Evolutionary conservation across 1,140 invertebrate genomes (phyloP), one percentile per base, ranked within the genome.

Genomic region (Eubasilissa regina): DNA sequence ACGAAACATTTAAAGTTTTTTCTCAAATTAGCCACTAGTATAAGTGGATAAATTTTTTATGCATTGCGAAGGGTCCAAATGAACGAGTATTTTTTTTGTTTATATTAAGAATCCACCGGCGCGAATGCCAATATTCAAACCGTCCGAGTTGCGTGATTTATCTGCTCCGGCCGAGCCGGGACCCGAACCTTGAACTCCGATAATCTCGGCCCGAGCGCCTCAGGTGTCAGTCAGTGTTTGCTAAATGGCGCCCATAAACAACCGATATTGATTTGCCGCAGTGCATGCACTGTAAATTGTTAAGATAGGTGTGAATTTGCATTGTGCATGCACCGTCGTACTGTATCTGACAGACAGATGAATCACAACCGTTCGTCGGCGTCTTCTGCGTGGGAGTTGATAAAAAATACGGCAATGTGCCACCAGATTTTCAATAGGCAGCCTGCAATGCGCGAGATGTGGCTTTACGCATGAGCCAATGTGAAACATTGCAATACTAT

Each of bases 161-260:
- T 64, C 60, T 43, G 35, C 60, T 35, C 19, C 60, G 11, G 48
- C 19, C 35, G 10, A 35, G 60, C 60, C 25, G 21, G 25, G 17
- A 13, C 19, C 13, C 60, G 60, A 64, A 64, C 60, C 35, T 43
- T 64, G 60, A 64, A 64, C 60, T 8, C 60, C 11, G n/a, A 51
- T 64, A 13, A 64, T 64, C 35, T 58, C 15, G 55, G 8, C n/a
- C 21, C 17, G 55, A 58, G 1, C 17, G 35, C 35, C 60, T 64
- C 60, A 25, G 60, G 60, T 64, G 60, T 64, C 60, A 62, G 58
- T 62, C 58, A 64, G 35, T 64, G 25, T 64, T 64, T 25, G 60
- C 35, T 64, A 64, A 58, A 64, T 64, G 21, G 60, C 19, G 25
- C 13, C 60, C 10, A 64, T 64, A 64, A 64, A 64, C 35, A 25